Percentiles rank a stretch among this genome's conserved stretches.
Evolutionary conservation across 1,140 invertebrate genomes (phyloP).

Genomic region (Penaeus chinensis): DNA sequence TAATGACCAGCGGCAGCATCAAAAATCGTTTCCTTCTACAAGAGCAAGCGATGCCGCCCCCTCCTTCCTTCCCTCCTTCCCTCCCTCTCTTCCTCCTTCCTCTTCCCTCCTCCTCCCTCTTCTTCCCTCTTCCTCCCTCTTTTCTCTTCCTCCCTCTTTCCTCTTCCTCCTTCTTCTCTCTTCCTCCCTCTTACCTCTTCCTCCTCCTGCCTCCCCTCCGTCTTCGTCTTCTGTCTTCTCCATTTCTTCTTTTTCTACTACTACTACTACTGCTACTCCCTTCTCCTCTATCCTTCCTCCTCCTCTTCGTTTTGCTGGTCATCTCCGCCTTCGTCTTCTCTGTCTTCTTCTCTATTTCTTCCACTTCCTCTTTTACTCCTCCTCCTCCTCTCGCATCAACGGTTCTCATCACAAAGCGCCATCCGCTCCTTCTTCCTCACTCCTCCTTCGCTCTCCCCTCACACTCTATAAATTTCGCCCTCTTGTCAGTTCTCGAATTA

Average conservation of each 20-base stretch:
- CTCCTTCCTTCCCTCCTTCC: not conserved
- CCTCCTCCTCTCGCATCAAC: not conserved
- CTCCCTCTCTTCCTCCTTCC: not conserved
- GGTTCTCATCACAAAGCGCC: not conserved
- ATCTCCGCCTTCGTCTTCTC: not conserved
- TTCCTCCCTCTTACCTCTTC: not conserved
- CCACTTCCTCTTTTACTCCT: not conserved
- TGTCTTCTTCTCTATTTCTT: not conserved
- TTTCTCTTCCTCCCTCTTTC: not conserved
- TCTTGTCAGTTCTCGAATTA: no score
- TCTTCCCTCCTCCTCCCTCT: not conserved
- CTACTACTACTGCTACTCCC: not conserved
- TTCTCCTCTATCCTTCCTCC: not conserved
- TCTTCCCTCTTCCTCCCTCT: not conserved
- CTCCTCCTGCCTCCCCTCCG: no score
- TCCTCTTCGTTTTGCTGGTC: not conserved
- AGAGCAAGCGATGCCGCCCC: not conserved
- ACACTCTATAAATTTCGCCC: not conserved
- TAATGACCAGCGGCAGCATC: no score
- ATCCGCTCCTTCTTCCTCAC: not conserved
- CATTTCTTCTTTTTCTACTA: not conserved
- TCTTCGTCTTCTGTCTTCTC: not conserved
- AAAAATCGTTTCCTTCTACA: no score
- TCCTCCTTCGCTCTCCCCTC: not conserved
- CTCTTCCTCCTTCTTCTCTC: not conserved